Percentiles rank a stretch among this genome's conserved stretches.
These are phyloP conservation scores for Excalfactoria chinensis DNA, from an alignment of 2,113 vertebrate genomes.

Conservation along the genomic window DNA sequence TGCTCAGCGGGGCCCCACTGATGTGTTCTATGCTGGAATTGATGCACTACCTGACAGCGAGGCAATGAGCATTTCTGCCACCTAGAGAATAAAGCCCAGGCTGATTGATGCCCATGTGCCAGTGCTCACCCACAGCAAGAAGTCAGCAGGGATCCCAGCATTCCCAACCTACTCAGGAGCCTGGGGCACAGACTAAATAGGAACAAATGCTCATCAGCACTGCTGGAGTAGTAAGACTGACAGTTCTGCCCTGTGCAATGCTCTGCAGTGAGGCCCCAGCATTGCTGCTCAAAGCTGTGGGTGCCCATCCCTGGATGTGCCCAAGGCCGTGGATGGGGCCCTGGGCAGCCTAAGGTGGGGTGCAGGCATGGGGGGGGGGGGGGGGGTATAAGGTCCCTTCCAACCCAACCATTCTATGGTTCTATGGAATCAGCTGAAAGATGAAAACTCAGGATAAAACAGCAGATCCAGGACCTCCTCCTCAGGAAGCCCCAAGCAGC, in stretches of 20 bases:
- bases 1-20: not conserved
- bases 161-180: not conserved
- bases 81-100: not conserved
- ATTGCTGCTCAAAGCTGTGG: not conserved
- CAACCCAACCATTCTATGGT: not conserved
- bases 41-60: not conserved
- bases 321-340: too few species aligned
- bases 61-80: not conserved
- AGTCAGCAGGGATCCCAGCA: not conserved
- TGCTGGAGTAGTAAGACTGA: not conserved
- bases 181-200: not conserved
- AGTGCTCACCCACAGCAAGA: not conserved
- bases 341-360: not conserved
- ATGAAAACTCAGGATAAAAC: not conserved
- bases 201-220: not conserved
- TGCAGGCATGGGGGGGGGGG: not conserved
- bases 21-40: rapidly evolving
- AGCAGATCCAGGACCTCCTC: not conserved
- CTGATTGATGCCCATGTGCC: not conserved
- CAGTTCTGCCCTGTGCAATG: rapidly evolving
- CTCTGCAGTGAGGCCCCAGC: not conserved
- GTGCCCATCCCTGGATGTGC: too few species aligned
- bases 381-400: not conserved
- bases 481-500: not conserved
- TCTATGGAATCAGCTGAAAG: not conserved